Evolutionary conservation across 2,113 vertebrate genomes (phyloP).

Genomic region (Herpetotheres cachinnans): DNA sequence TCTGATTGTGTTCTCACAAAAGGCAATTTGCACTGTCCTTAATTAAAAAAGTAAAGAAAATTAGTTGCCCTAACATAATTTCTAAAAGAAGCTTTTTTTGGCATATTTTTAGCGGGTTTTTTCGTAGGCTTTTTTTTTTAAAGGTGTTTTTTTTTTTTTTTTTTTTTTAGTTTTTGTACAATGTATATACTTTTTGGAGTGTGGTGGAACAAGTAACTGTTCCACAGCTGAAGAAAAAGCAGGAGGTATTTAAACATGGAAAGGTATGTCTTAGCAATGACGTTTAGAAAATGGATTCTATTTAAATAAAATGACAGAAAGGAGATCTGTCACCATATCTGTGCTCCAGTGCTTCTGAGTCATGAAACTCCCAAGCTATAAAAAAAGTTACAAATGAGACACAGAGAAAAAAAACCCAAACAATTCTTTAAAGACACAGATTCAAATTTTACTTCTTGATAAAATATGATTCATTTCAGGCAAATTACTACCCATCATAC

Average conservation of each 20-base stretch:
- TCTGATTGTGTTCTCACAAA: background rate
- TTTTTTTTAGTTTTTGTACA: background rate
- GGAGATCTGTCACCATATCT: conserved; percentile 55
- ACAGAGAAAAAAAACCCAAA: background rate
- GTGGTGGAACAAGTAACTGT: background rate
- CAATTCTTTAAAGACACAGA: background rate
- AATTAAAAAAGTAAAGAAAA: background rate
- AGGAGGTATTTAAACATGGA: background rate
- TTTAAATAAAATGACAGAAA: conserved; percentile 69
- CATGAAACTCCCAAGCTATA: conserved; percentile 44
- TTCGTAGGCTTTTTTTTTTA: background rate
- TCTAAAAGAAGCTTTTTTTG: background rate
- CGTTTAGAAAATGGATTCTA: conserved; percentile 52
- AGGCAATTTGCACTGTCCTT: background rate
- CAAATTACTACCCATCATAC: conserved; percentile 1
- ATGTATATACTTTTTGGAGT: background rate
- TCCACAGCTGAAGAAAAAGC: background rate
- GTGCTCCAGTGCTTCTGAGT: conserved; percentile 36
- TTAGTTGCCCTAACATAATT: background rate
- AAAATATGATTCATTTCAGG: conserved; percentile 25
- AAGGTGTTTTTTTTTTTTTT: background rate
- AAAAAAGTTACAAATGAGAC: conserved; percentile 54
- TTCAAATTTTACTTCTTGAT: conserved; percentile 5
- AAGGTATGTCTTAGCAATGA: conserved; percentile 20
- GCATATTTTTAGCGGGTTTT: no score